Evolutionary conservation across 2,113 vertebrate species (phyloP).

Genomic region (Apteryx mantelli): DNA sequence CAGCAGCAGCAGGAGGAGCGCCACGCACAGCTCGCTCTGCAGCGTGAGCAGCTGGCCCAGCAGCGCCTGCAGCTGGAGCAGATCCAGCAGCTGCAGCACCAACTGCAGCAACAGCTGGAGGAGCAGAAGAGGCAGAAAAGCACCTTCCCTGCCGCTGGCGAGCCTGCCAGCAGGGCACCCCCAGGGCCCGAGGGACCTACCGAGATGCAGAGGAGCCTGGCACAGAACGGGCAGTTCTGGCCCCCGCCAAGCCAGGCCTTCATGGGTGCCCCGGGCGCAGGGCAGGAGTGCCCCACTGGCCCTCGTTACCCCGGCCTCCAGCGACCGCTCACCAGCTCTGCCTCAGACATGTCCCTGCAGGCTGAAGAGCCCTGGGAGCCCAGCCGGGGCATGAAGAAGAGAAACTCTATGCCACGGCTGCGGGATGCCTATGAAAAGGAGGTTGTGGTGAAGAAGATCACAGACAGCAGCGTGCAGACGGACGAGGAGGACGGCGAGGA

Average conservation of each 20-base stretch:
- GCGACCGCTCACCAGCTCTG: conserved; percentile 91
- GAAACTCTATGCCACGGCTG: conserved; percentile 95
- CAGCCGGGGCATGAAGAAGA: conserved; percentile 87
- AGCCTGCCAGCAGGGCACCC: conserved; percentile 83
- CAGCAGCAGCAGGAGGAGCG: conserved; percentile 96
- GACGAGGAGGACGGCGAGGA: conserved; percentile 96
- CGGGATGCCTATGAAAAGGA: conserved; percentile 89
- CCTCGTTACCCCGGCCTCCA: conserved; percentile 66
- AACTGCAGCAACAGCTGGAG: conserved; percentile 95
- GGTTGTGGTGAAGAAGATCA: conserved; percentile 79
- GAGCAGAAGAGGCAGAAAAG: conserved; percentile 95
- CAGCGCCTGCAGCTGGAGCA: conserved; percentile 96
- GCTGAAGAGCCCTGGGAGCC: conserved; percentile 87
- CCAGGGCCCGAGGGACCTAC: conserved; percentile 71
- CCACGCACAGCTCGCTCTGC: conserved; percentile 93
- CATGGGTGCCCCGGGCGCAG: conserved; percentile 43
- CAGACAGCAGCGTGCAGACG: conserved; percentile 95
- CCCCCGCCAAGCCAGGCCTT: conserved; percentile 72
- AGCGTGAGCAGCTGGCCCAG: conserved; percentile 96
- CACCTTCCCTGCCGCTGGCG: conserved; percentile 82
- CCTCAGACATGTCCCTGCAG: conserved; percentile 94
- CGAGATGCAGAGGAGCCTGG: conserved; percentile 74
- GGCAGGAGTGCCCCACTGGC: conserved; percentile 17
- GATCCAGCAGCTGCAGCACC: conserved; percentile 96
- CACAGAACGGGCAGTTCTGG: conserved; percentile 92